Percentiles rank a stretch among this genome's conserved stretches.
Evolutionary conservation across 2,888 invertebrate species (phyloP).

Genomic region (Hypomecis punctinalis): DNA sequence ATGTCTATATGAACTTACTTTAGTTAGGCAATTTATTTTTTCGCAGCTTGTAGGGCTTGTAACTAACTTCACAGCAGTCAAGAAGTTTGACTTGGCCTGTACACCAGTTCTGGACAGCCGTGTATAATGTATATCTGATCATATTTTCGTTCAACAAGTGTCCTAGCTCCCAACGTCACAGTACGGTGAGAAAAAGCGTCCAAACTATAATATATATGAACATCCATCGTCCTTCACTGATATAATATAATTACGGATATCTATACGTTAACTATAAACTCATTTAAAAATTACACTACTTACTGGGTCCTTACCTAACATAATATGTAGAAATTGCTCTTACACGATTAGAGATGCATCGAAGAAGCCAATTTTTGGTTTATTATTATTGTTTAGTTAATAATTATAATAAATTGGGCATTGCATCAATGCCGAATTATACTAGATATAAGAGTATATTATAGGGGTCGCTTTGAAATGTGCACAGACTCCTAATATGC

Average conservation of each 20-base stretch:
- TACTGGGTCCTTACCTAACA: conserved; percentile 66
- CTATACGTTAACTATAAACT: conserved; percentile 45
- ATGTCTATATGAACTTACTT: too few species aligned
- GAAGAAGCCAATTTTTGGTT: conserved; percentile 81
- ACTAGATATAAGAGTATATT: conserved; percentile 54
- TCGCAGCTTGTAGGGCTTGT: too few species aligned
- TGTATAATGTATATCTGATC: too few species aligned
- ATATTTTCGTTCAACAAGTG: not conserved
- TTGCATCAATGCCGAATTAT: conserved; percentile 65
- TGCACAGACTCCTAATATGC: conserved; percentile 44
- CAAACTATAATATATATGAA: conserved; percentile 34
- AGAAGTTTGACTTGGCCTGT: too few species aligned
- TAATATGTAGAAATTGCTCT: conserved; percentile 78
- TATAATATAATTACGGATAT: conserved; percentile 42
- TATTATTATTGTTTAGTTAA: conserved; percentile 64
- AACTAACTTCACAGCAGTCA: too few species aligned
- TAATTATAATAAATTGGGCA: conserved; percentile 47
- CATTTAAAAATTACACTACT: conserved; percentile 67
- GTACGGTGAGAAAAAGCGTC: conserved; percentile 27
- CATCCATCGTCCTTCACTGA: conserved; percentile 23
- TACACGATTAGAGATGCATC: conserved; percentile 69
- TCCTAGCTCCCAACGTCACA: not conserved
- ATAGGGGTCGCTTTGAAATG: conserved; percentile 33
- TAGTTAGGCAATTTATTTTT: too few species aligned
- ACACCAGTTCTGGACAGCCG: too few species aligned